Base-by-base conservation (phyloP, 1,140 invertebrate species). In the Aphelinus certus region DNA sequence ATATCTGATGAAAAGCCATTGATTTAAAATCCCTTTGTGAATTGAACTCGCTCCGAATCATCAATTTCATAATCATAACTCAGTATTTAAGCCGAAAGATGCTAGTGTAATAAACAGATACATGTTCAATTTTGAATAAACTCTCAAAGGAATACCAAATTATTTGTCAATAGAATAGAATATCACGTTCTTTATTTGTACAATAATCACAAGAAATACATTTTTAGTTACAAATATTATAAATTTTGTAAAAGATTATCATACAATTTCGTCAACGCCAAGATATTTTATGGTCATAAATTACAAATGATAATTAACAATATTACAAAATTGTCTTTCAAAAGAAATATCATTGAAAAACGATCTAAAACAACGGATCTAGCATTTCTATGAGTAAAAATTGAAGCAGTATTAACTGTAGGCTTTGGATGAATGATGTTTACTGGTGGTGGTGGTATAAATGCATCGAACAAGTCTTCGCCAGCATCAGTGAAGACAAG, bases 341-440 rank as follows among this genome's bases (percentile, higher is more conserved):
- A 61, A 1, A 61, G 45, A 10, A 42, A 7, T 70, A 42, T 53
- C 10, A 70, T 45, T 61, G 46, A 60, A 53, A 10, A 61, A 4
- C 45, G 57, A 42, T 90, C 92, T 77, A 75, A 82, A 78, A 91
- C 90, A 2, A 83, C 89, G 6, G 92, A 92, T 78, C 90, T 89
- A 77, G 80, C 88, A 58, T 81, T 92, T 9, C 89, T 90, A 7
- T 88, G 75, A 64, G 55, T 75, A 43, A 78, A 83, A 75, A 67
- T 70, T 57, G 85, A 76, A 51, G 85, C 83, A 55, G 82, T 55
- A 77, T 86, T 87, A 5, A 81, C 77, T 76, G 89, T 85, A 61
- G 90, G 89, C 84, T 89, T 91, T 48, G 91, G 91, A 85, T 92
- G 91, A 71, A 92, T 89, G 81, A 92, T 92, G 79, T 92, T 92